Conservation (phyloP, 2,113 vertebrate genomes). For the Psophia crepitans region DNA sequence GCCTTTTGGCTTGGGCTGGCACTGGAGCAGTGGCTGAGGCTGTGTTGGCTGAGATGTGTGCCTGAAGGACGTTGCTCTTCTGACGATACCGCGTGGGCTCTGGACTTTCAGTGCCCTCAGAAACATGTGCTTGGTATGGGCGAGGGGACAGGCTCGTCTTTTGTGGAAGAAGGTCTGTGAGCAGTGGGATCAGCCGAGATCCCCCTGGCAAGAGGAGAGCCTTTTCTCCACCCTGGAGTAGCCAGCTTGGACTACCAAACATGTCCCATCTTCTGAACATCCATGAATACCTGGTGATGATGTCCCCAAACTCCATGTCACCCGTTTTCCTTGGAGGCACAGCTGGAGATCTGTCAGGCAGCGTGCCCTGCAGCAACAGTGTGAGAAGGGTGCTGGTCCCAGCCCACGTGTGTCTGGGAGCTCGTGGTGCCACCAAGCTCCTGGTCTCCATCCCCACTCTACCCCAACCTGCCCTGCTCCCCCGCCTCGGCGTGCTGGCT, state of each 20-base stretch:
- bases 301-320: fast-evolving
- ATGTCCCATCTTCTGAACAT: not conserved
- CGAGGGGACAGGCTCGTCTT: fast-evolving
- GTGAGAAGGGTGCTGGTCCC: not conserved
- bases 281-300: fast-evolving
- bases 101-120: not conserved
- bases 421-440: not conserved
- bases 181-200: not conserved
- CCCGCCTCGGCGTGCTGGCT: fast-evolving
- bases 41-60: not conserved
- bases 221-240: not conserved
- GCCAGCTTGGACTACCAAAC: not conserved
- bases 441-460: not conserved
- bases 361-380: fast-evolving
- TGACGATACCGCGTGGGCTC: fast-evolving
- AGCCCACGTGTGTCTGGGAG: not conserved
- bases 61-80: fast-evolving
- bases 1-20: not conserved
- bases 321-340: not conserved
- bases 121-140: not conserved
- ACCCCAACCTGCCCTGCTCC: not conserved
- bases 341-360: not conserved
- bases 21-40: not conserved
- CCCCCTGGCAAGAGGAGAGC: not conserved
- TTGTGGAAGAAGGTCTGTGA: not conserved